These are phyloP conservation scores for Zaprionus davidi DNA, from an alignment of 1,140 invertebrate species.

Conservation along the genomic window DNA sequence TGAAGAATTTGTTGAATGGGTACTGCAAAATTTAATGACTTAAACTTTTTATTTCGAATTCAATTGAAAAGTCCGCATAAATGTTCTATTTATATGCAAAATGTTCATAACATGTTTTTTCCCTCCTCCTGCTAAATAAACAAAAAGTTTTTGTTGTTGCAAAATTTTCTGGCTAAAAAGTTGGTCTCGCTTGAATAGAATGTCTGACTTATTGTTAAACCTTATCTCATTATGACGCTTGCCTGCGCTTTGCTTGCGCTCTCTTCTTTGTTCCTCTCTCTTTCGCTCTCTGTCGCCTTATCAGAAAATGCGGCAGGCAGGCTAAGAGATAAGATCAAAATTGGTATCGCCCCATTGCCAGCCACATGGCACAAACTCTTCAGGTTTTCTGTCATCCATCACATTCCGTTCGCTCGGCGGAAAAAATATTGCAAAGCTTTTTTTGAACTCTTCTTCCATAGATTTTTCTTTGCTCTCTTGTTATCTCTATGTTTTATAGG, in stretches of 20 bases:
- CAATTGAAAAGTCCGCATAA: background rate
- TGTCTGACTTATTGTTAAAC: conserved; percentile 7
- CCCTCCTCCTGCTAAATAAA: background rate
- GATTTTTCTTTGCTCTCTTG: background rate
- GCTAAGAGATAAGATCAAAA: conserved; percentile 27
- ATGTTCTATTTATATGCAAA: background rate
- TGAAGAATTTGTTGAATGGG: background rate
- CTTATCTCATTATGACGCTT: conserved; percentile 4
- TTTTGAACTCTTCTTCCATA: background rate
- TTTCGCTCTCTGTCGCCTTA: conserved; percentile 1
- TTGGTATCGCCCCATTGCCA: conserved; percentile 7
- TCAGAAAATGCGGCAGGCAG: conserved; percentile 20
- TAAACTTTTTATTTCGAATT: background rate
- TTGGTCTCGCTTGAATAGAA: background rate
- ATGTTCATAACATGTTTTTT: background rate
- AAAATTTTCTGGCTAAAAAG: background rate
- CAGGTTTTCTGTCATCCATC: conserved; percentile 6
- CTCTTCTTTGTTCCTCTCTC: background rate
- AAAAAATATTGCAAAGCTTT: background rate
- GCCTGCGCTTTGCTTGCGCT: background rate
- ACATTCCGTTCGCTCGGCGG: background rate
- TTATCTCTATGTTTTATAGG: conserved; percentile 10
- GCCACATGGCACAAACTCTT: background rate
- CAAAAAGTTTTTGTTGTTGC: background rate
- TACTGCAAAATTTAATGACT: background rate